Evolutionary conservation across 2,888 invertebrate species (phyloP), one percentile per base, ranked within the genome.

Genomic region (Drosophila multiciliata): DNA sequence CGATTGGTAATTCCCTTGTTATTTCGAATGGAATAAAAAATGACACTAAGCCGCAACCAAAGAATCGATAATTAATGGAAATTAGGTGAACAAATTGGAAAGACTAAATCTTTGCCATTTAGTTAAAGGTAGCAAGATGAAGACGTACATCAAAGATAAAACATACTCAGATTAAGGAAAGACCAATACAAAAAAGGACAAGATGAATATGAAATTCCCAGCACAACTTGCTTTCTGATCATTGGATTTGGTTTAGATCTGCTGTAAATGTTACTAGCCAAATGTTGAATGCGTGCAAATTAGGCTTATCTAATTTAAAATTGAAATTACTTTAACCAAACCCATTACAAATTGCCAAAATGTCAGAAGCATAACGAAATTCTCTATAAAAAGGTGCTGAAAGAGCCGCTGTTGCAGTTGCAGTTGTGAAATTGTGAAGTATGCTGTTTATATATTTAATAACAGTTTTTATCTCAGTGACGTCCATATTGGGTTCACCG

Each of bases 1-100:
- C 53, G 49, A 35, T 17, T 52, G 62, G 63, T 58, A 72, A 73
- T 64, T 75, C 78, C 29, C 36, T 17, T 26, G n/a, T 59, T 59
- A 53, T 8, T 45, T 17, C 23, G 38, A 55, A 60, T 33, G 40
- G 33, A 33, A 50, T 33, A 45, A 36, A 20, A 45, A 50, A 59
- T 68, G 45, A 32, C 29, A 48, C 15, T 71, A 61, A 67, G 74
- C 42, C 54, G 38, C 59, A 73, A 60, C 62, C 55, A 59, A 59
- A 58, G 53, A 79, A 42, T 38, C 52, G 42, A 71, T 60, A 74
- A 78, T 78, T 48, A n/a, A 59, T 29, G 62, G 35, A 36, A 35
- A 60, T 53, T 35, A 45, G 57, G 9, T 26, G 12, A 32, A 32
- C 48, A 71, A 75, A 78, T 71, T 52, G 66, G 64, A 53, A 64